Conservation (phyloP, 1,140 invertebrate genomes). For the Stegodyphus dumicola region DNA sequence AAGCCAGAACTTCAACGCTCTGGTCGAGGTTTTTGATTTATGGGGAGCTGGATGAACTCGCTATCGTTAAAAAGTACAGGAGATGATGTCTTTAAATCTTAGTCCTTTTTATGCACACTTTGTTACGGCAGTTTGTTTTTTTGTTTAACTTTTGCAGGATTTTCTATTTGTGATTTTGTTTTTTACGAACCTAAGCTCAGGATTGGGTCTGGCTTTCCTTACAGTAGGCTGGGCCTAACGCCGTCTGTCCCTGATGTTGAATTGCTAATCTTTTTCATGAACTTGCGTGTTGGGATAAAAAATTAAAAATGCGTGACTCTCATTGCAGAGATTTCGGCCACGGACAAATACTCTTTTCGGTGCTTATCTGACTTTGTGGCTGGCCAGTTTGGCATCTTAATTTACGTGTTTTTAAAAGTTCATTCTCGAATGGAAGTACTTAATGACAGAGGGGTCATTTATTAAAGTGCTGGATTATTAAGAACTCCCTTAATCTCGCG, state of each 20-base stretch:
- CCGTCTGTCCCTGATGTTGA: not conserved
- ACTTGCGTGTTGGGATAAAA: constrained; percentile 23
- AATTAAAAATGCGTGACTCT: constrained; percentile 45
- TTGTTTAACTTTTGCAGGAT: not conserved
- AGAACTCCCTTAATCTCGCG: too few species aligned
- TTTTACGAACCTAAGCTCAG: not conserved
- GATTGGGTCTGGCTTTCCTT: constrained; percentile 11
- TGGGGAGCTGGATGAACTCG: not conserved
- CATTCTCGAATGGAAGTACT: not conserved
- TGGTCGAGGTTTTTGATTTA: constrained; percentile 31
- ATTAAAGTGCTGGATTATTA: constrained; percentile 12
- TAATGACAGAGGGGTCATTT: not conserved
- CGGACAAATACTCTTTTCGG: too few species aligned
- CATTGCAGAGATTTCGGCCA: not conserved
- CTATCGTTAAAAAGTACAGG: not conserved
- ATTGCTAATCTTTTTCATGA: constrained; percentile 44
- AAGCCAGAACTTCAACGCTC: not conserved
- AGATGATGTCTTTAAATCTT: constrained; percentile 47
- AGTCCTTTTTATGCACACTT: constrained; percentile 18
- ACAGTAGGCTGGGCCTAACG: not conserved
- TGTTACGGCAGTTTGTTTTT: not conserved
- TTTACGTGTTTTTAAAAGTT: constrained; percentile 21
- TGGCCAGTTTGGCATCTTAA: constrained; percentile 32
- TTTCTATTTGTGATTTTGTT: not conserved
- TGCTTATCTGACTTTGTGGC: not conserved